Base-by-base conservation (phyloP, 2,113 vertebrate species). In the Eurypyga helias region DNA sequence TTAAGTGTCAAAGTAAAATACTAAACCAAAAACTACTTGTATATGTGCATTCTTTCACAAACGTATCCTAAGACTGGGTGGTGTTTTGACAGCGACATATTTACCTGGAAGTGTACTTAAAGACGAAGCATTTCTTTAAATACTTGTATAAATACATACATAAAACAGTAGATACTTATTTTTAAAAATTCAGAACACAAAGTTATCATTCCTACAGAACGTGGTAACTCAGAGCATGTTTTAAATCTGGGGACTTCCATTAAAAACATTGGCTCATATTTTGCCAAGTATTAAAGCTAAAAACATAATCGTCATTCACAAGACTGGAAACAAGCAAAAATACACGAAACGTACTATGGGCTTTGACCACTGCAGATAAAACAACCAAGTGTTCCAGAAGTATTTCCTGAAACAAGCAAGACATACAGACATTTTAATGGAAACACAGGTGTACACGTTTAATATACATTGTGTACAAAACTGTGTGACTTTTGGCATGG, bases 401-500 rank as follows among this genome's bases (percentile, higher is more conserved):
- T 49, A 85, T 43, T 75, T 67, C 46, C 29, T 13, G 36, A 91
- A 51, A 78, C 4, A 54, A 73, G 31, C 10, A 80, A 36, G 36
- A 36, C 11, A 43, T 11, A 4, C 75, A 85, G 16, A 79, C 14
- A 46, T 45, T 83, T 71, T 33, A 67, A 85, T 54, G 28, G 12
- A 90, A 82, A 85, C 28, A 52, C 13, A 41, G 1, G 23, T 24
- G 11, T 21, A 62, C 4, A 11, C 9, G 49, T 48, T 66, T 54
- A 36, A 75, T 0, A 1, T 13, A 26, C 6, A 36, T 1, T 9
- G 24, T 28, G 36, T 75, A 79, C 19, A 60, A 85, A 85, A 25
- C 0, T 17, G 13, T 11, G 13, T 29, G 58, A 64, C 75, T 49
- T 79, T 34, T 38, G 72, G 31, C 90, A 77, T 0, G 0, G 23